Evolutionary conservation across 1,140 invertebrate genomes (phyloP), one percentile per base, ranked within the genome.

Genomic region (Asbolus verrucosus): DNA sequence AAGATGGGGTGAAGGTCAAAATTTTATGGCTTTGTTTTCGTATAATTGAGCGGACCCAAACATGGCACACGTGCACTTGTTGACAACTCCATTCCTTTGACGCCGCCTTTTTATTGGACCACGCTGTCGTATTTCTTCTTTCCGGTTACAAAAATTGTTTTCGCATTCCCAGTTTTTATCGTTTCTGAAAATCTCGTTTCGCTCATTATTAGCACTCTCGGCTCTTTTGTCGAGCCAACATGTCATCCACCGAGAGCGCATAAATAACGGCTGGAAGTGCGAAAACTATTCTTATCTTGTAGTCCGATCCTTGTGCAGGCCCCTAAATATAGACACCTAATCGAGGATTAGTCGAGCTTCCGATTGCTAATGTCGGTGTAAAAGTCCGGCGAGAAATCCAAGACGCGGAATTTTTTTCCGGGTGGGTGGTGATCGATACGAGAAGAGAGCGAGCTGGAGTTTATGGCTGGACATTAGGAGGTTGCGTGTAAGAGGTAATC

Each of bases 401-500:
- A n/a, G n/a, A n/a, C 24, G 24, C n/a, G n/a, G n/a, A n/a, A n/a
- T 14, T 46, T 46, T 16, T 46, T 38, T 46, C 24, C 24, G 8
- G 24, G 3, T n/a, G n/a, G n/a, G n/a, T 39, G 38, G 15, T 46
- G 41, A 46, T 46, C 41, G 41, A 46, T 46, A 46, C 16, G 41
- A 46, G 11, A 11, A 19, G 41, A 46, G 46, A n/a, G 9, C 18
- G 14, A 19, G 46, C 18, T 11, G 43, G 1, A 5, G 43, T 50
- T 50, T 50, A 50, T 50, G 43, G 6, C 18, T 63, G 38, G 43
- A 50, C 39, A 66, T 66, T 66, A 66, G 38, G 24, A 46, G 63
- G 36, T 66, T 66, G 63, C 63, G 63, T 66, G 63, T 66, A 9
- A 66, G 63, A 66, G 41, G 30, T 50, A 43, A 66, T 66, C 41